Evolutionary conservation across 2,113 vertebrate genomes (phyloP).

Genomic region (Burhinus oedicnemus): DNA sequence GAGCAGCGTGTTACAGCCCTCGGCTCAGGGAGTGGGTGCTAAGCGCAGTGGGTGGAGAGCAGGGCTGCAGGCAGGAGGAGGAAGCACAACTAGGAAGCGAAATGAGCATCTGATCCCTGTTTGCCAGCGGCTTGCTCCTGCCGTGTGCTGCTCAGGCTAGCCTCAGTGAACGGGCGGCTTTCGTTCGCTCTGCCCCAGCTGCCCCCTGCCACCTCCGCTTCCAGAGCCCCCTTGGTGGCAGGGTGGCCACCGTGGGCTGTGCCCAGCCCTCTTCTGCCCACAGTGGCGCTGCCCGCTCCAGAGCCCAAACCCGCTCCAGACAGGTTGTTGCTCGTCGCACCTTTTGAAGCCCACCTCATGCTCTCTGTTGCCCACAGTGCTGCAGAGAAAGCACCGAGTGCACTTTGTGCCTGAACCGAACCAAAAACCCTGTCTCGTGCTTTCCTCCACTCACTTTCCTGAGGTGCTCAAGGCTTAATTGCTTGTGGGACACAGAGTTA

Average conservation of each 20-base stretch:
- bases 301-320: neutral
- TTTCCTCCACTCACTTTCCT: neutral
- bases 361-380: neutral
- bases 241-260: fast-evolving
- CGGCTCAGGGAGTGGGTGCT: neutral
- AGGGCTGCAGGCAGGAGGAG: neutral
- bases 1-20: neutral
- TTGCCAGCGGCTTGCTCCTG: neutral
- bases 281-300: neutral
- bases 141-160: neutral
- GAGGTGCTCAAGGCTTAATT: neutral
- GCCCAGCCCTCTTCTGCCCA: neutral
- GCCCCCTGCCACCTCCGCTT: neutral
- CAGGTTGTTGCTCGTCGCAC: neutral
- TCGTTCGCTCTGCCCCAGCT: no score
- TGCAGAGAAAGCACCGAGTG: neutral
- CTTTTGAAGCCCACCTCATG: neutral
- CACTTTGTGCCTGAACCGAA: neutral
- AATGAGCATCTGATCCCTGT: neutral
- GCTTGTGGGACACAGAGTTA: neutral
- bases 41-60: neutral
- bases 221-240: neutral
- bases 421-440: fast-evolving
- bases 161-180: neutral
- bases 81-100: neutral